A percentile compares a stretch with the other conserved stretches of the same genome.
Evolutionary conservation across 2,888 invertebrate species (phyloP).

Genomic region (Megamerina dolium): DNA sequence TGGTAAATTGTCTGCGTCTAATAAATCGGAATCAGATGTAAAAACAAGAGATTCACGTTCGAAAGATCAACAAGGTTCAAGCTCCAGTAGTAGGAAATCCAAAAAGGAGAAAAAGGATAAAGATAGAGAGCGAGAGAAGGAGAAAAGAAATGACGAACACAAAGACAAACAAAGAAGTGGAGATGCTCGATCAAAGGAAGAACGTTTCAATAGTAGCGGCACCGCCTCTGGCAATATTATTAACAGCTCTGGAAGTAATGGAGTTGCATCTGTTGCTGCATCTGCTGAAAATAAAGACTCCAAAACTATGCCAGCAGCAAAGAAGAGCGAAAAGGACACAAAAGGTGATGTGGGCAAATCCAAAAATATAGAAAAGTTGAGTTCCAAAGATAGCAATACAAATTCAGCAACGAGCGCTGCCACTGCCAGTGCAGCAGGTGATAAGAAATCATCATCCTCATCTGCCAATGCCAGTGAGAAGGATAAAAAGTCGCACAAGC

Average conservation of each 20-base stretch:
- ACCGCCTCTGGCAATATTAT: slow-evolving; percentile 6
- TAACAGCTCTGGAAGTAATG: slow-evolving; percentile 13
- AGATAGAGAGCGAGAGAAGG: slow-evolving; percentile 59
- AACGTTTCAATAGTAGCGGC: slow-evolving; percentile 9
- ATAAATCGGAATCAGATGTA: slow-evolving; percentile 28
- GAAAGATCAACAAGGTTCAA: slow-evolving; percentile 29
- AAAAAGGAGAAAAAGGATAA: slow-evolving; percentile 59
- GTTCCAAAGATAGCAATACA: slow-evolving; percentile 5
- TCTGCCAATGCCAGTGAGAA: slow-evolving; percentile 17
- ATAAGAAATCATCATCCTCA: slow-evolving; percentile 40
- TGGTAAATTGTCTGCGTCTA: slow-evolving; percentile 7
- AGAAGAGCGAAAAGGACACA: slow-evolving; percentile 13
- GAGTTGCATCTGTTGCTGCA: slow-evolving; percentile 7
- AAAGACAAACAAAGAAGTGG: slow-evolving; percentile 33
- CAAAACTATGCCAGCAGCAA: slow-evolving; percentile 9
- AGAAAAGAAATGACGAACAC: slow-evolving; percentile 48
- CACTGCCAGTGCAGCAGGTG: slow-evolving; percentile 3
- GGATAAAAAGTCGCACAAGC: slow-evolving; percentile 56
- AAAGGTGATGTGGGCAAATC: slow-evolving; percentile 11
- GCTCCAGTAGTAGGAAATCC: slow-evolving; percentile 48
- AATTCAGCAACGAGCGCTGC: slow-evolving; percentile 18
- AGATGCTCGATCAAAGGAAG: slow-evolving; percentile 17
- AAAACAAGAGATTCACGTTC: slow-evolving; percentile 30
- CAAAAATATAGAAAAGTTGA: too few relatives aligned
- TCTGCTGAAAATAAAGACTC: slow-evolving; percentile 16